Percentiles rank a stretch among this genome's conserved stretches.
Conservation (phyloP, 2,113 vertebrate species). For the Typhlomys cinereus region DNA sequence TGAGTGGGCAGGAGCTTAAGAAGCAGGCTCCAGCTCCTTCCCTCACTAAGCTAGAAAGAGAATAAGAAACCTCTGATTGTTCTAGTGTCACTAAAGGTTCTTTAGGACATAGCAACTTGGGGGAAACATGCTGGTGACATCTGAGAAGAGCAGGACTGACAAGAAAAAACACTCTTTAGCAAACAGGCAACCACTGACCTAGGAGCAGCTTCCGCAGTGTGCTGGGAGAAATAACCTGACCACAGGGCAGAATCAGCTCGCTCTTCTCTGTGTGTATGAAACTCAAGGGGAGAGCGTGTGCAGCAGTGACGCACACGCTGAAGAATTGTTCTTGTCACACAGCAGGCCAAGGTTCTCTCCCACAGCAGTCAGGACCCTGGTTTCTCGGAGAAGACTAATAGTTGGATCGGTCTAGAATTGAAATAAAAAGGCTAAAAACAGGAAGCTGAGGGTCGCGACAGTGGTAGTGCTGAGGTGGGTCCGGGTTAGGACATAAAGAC, state of each 20-base stretch:
- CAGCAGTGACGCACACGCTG: background rate
- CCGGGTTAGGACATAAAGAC: background rate
- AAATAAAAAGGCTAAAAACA: background rate
- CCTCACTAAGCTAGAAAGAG: background rate
- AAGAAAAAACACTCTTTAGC: background rate
- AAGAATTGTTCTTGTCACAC: background rate
- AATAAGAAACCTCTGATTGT: too few species aligned
- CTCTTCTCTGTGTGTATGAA: background rate
- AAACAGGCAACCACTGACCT: background rate
- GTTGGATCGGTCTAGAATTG: background rate
- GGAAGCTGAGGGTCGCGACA: background rate
- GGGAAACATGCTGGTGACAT: background rate
- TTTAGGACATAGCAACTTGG: background rate
- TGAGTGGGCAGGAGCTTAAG: background rate
- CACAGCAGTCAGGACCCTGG: background rate
- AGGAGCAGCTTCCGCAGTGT: background rate
- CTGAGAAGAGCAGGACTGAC: background rate
- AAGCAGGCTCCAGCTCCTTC: background rate
- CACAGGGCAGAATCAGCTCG: background rate
- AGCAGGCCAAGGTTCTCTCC: background rate
- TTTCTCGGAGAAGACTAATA: background rate
- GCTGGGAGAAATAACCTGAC: background rate
- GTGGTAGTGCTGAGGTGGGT: background rate
- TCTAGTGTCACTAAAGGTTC: background rate
- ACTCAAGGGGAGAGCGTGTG: background rate